Conservation (phyloP, 2,797 vertebrate genomes). For the Eidolon dupreanum region DNA sequence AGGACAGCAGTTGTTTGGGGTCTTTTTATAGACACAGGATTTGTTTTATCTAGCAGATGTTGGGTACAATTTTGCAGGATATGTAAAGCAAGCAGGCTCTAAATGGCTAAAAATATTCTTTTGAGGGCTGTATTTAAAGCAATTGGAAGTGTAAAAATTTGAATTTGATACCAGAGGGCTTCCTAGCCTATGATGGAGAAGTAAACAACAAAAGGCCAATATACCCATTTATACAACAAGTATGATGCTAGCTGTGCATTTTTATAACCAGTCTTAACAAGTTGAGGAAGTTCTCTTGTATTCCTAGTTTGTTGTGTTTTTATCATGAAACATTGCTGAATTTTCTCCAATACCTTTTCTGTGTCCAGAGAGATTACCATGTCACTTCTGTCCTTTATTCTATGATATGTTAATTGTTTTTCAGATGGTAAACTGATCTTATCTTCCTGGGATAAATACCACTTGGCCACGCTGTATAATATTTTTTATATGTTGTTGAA, state of each 20-base stretch:
- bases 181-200: background rate
- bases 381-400: background rate
- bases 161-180: background rate
- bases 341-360: background rate
- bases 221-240: background rate
- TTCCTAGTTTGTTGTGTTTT: background rate
- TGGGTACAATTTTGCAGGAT: background rate
- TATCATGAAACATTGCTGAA: background rate
- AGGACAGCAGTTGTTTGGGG: background rate
- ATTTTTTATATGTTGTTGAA: background rate
- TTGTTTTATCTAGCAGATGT: constrained; percentile 39
- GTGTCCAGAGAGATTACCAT: background rate
- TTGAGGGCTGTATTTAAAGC: constrained; percentile 21
- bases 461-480: background rate
- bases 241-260: background rate
- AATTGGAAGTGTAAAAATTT: background rate
- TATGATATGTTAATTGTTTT: background rate
- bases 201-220: background rate
- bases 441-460: background rate
- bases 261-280: background rate
- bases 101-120: background rate
- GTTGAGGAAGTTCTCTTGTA: background rate
- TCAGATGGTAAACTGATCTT: background rate
- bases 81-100: background rate
- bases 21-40: background rate